phyloP scores from a whole-genome alignment of 1,140 invertebrate species.

The Lamellibrachia luymesi region DNA sequence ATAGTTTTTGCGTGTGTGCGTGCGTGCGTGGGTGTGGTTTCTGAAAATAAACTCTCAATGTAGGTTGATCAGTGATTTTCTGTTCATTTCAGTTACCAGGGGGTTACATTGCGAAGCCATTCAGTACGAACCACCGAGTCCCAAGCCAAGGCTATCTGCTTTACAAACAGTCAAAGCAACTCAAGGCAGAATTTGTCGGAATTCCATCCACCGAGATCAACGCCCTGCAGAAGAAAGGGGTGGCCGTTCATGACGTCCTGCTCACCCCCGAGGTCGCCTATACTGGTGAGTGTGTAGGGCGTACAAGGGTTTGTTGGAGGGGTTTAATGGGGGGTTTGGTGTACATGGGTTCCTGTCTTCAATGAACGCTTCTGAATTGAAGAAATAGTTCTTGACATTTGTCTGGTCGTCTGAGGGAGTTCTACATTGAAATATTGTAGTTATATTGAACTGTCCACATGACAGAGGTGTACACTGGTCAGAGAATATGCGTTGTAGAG shows the following conservation, averaged over 20 bases:
- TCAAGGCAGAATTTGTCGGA: constrained; percentile 37
- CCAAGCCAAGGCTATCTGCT: constrained; percentile 44
- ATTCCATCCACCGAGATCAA: constrained; percentile 28
- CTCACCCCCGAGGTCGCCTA: constrained; percentile 41
- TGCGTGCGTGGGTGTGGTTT: no score
- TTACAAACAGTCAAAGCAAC: constrained; percentile 34
- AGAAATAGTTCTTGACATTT: no score
- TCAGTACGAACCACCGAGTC: constrained; percentile 40
- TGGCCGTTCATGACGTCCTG: constrained; percentile 33
- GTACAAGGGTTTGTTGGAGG: background rate
- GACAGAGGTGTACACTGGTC: no score
- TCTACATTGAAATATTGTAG: no score
- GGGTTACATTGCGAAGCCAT: constrained; percentile 34
- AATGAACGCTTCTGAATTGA: no score
- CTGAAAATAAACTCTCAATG: no score
- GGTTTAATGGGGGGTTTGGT: background rate
- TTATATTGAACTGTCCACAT: no score
- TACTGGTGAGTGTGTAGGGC: constrained; percentile 33
- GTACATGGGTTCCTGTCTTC: no score
- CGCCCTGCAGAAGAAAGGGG: constrained; percentile 30
- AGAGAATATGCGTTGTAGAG: no score
- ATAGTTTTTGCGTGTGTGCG: no score
- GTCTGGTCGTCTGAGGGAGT: no score
- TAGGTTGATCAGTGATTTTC: background rate
- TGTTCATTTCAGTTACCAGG: constrained; percentile 34